Evolutionary conservation across 1,140 invertebrate genomes (phyloP), one percentile per base, ranked within the genome.

Genomic region (Drosophila parabipectinata): DNA sequence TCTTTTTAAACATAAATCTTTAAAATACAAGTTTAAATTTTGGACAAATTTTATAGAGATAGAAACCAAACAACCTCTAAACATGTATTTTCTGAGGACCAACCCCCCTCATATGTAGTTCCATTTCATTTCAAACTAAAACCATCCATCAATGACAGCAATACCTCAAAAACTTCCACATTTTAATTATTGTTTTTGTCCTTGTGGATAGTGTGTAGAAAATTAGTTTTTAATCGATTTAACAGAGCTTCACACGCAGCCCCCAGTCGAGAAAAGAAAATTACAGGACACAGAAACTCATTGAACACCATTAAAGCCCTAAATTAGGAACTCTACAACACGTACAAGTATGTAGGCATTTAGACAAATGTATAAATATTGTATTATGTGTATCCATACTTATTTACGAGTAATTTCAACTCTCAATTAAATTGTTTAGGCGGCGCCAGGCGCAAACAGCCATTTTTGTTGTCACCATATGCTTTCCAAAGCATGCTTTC

Each of bases 151-250:
- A 66, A 67, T 21, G 50, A 67, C 32, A 67, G 50, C 30, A 24
- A 30, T 32, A 12, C 14, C 62, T 68, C 41, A 55, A 69, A 63
- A 67, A 67, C 51, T 55, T 66, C 1, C 9, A 10, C 8, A 24
- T 55, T 68, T 48, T 37, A 68, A 69, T 68, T 56, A 69, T 47
- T 67, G 52, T 69, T 69, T 69, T 39, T 2, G 69, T 62, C 12
- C 18, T 54, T 72, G 52, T 45, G 62, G 50, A 48, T 68, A 24
- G 62, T 48, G 41, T 55, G 62, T 55, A 51, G 81, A 82, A 88
- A 90, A 90, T 90, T 87, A 77, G 78, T 90, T 90, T 90, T 79
- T 90, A 90, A 90, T 90, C 87, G 87, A 90, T 90, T 90, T 90
- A 74, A 80, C 72, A 90, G 51, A 67, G 56, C 58, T 61, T 72